Base-by-base conservation (phyloP, 2,888 invertebrate species). In the Cryptops parisi region DNA sequence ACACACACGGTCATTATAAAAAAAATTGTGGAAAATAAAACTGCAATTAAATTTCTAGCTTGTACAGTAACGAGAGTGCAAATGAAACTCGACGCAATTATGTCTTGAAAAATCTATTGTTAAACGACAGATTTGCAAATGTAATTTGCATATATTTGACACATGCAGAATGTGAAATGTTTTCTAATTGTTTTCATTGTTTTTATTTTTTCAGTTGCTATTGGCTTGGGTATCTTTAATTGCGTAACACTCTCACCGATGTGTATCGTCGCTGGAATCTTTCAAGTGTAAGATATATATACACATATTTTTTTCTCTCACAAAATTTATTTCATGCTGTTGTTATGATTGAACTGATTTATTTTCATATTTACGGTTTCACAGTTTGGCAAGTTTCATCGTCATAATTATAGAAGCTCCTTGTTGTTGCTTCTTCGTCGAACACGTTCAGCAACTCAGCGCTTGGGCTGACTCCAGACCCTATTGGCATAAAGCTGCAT, bases 371-470 rank as follows among this genome's bases (percentile, higher is more conserved):
- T 33, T 33, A 9, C 15, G 9, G 6, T 33, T 33, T 33, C 33
- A 3, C 22, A 77, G 77, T 65, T 64, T 90, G 58, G 81, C 85
- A 57, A 96, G 93, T 40, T 90, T 96, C 71, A 65, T 87, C 57
- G 80, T 89, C 57, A 76, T 93, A 61, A 80, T 84, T 44, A 78
- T 94, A 64, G 97, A 97, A 72, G 94, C 96, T 40, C 97, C 97
- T 0, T 96, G 89, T 69, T 96, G 94, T 72, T 97, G 94, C 72
- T 78, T 90, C 73, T 97, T 93, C 72, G 79, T 97, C 59, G 96
- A 94, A 67, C 87, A 87, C 74, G 90, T 96, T 54, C 86, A 89
- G 72, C 78, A 78, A 57, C 73, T 93, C 52, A 85, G 88, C 55
- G 81, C 64, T 53, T 82, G 79, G 73, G 80, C 87, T 52, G 91